These are phyloP conservation scores for Parambassis ranga DNA, from an alignment of 2,797 vertebrate genomes.

Conservation along the genomic window DNA sequence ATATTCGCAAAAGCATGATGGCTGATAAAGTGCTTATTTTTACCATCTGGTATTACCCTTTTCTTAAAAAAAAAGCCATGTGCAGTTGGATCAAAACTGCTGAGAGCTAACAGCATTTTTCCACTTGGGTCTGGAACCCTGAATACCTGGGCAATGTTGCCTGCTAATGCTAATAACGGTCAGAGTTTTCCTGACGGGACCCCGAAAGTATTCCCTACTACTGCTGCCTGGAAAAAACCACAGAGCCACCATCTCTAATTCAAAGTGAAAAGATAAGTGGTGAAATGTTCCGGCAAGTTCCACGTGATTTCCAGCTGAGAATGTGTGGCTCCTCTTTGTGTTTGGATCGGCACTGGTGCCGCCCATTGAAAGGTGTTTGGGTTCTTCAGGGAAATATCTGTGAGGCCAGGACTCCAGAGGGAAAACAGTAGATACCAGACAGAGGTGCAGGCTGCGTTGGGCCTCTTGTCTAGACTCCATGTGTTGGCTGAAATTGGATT, in stretches of 20 bases:
- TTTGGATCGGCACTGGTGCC: constrained; percentile 29
- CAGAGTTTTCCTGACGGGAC: constrained; percentile 57
- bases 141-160: constrained; percentile 68
- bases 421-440: constrained; percentile 41
- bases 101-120: constrained; percentile 52
- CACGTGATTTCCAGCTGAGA: constrained; percentile 67
- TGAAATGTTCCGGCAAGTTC: constrained; percentile 64
- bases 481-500: constrained; percentile 61
- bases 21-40: constrained; percentile 16
- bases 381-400: constrained; percentile 26
- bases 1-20: constrained; percentile 13
- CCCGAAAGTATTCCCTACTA: constrained; percentile 40
- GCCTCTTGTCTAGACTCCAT: constrained; percentile 69
- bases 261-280: constrained; percentile 78
- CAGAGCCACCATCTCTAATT: constrained; percentile 65
- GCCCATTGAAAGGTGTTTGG: constrained; percentile 19
- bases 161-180: constrained; percentile 63
- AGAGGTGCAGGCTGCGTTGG: constrained; percentile 29
- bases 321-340: constrained; percentile 51
- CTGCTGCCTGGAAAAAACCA: constrained; percentile 63
- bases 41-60: constrained; percentile 15
- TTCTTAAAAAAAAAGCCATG: constrained; percentile 7
- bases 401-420: constrained; percentile 1
- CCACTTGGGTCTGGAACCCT: constrained; percentile 52
- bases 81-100: constrained; percentile 32